phyloP scores from a whole-genome alignment of 2,888 invertebrate species.

The Philaethria dido region DNA sequence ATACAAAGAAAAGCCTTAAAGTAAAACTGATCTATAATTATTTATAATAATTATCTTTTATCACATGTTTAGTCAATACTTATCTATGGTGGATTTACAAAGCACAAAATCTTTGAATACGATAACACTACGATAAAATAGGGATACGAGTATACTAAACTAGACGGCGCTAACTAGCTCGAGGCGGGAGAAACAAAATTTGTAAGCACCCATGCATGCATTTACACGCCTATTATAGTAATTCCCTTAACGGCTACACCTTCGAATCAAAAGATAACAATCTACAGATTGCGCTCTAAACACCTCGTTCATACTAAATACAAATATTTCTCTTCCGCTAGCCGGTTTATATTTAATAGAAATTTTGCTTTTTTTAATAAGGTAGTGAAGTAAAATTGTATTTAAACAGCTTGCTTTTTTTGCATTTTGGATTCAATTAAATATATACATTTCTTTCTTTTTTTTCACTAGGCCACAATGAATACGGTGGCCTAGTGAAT shows the following conservation, averaged over 20 bases:
- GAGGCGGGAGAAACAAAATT: constrained; percentile 55
- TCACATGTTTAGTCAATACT: constrained; percentile 5
- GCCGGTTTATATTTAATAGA: constrained; percentile 11
- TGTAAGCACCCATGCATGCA: constrained; percentile 55
- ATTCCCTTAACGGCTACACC: constrained; percentile 51
- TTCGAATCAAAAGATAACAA: constrained; percentile 41
- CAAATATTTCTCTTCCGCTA: constrained; percentile 29
- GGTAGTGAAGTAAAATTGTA: no score
- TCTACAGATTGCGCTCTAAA: constrained; percentile 34
- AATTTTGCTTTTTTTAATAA: constrained; percentile 9
- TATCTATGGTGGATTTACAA: background rate
- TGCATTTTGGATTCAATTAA: background rate
- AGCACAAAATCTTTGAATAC: constrained; percentile 2
- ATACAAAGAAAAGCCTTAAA: no score
- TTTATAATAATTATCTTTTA: background rate
- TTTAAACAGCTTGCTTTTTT: background rate
- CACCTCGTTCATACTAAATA: constrained; percentile 20
- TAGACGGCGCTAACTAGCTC: constrained; percentile 45
- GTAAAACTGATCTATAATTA: no score
- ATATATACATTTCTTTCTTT: background rate
- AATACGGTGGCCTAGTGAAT: no score
- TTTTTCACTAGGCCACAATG: no score
- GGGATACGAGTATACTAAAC: constrained; percentile 26
- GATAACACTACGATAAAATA: constrained; percentile 11
- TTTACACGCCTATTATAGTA: constrained; percentile 65